A percentile compares a stretch with the other conserved stretches of the same genome.
phyloP scores from a whole-genome alignment of 2,888 invertebrate genomes.

The Plagodis pulveraria region DNA sequence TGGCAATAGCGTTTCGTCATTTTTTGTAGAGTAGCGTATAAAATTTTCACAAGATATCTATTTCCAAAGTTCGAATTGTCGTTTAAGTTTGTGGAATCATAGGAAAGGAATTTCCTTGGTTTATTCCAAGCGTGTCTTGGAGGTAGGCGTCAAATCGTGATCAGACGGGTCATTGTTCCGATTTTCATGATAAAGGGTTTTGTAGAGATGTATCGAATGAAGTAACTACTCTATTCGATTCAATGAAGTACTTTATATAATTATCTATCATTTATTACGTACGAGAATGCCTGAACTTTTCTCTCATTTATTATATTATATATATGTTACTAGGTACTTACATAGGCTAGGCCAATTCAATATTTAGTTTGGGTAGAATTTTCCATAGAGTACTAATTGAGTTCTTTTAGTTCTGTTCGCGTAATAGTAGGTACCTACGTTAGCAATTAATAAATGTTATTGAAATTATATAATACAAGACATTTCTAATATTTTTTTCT shows the following conservation, averaged over 20 bases:
- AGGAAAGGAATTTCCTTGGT: constrained; percentile 24
- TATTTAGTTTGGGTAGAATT: too few relatives aligned
- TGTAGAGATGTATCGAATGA: constrained; percentile 19
- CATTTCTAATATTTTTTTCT: too few relatives aligned
- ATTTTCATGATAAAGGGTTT: constrained; percentile 35
- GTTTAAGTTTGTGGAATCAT: constrained; percentile 24
- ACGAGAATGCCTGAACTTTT: neutral
- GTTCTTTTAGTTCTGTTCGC: too few relatives aligned
- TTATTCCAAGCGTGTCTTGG: constrained; percentile 30
- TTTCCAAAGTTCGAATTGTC: neutral
- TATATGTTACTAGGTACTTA: too few relatives aligned
- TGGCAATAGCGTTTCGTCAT: constrained; percentile 1
- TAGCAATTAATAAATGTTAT: too few relatives aligned
- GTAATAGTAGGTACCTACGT: too few relatives aligned
- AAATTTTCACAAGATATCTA: neutral
- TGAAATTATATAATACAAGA: too few relatives aligned
- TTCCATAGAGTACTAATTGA: too few relatives aligned
- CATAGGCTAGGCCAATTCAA: too few relatives aligned
- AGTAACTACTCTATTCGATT: neutral
- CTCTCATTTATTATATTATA: too few relatives aligned
- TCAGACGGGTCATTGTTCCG: constrained; percentile 36
- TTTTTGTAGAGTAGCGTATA: constrained; percentile 1
- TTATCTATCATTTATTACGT: neutral
- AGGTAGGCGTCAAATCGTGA: constrained; percentile 40
- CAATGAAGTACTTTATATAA: neutral